Evolutionary conservation across 1,140 invertebrate genomes (phyloP).

Genomic region (Formica exsecta): DNA sequence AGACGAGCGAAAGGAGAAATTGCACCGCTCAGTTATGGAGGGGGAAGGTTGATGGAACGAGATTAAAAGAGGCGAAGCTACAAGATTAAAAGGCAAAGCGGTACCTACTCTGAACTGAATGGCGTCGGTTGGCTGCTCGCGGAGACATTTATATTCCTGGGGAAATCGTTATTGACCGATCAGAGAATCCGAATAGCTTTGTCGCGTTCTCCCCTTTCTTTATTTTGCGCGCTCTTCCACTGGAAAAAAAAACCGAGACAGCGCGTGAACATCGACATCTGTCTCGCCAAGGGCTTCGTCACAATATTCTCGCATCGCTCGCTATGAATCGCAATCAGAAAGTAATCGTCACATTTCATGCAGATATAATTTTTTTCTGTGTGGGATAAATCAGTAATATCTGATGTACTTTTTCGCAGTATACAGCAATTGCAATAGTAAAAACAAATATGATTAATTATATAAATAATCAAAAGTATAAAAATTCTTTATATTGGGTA

Average conservation of each 20-base stretch:
- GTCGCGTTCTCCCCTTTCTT: constrained; percentile 45
- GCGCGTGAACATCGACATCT: constrained; percentile 41
- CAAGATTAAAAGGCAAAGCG: constrained; percentile 81
- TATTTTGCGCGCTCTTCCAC: constrained; percentile 28
- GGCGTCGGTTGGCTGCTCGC: constrained; percentile 55
- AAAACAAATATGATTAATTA: neutral
- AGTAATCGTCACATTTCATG: constrained; percentile 6
- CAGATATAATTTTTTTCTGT: neutral
- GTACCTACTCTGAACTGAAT: constrained; percentile 69
- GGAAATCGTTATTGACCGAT: constrained; percentile 77
- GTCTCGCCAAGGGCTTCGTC: constrained; percentile 34
- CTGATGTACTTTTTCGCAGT: neutral
- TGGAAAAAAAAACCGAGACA: neutral
- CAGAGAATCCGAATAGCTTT: constrained; percentile 61
- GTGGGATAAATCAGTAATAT: neutral
- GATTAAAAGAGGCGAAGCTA: constrained; percentile 81
- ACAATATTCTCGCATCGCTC: constrained; percentile 20
- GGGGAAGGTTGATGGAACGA: constrained; percentile 76
- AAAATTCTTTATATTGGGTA: neutral
- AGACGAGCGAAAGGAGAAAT: constrained; percentile 73
- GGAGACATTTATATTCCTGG: constrained; percentile 79
- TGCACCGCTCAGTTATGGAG: constrained; percentile 69
- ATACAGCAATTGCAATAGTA: neutral
- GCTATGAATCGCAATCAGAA: constrained; percentile 28
- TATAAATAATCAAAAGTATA: neutral